A percentile compares a stretch with the other conserved stretches of the same genome.
phyloP scores from a whole-genome alignment of 2,113 vertebrate species.

The Conger conger region DNA sequence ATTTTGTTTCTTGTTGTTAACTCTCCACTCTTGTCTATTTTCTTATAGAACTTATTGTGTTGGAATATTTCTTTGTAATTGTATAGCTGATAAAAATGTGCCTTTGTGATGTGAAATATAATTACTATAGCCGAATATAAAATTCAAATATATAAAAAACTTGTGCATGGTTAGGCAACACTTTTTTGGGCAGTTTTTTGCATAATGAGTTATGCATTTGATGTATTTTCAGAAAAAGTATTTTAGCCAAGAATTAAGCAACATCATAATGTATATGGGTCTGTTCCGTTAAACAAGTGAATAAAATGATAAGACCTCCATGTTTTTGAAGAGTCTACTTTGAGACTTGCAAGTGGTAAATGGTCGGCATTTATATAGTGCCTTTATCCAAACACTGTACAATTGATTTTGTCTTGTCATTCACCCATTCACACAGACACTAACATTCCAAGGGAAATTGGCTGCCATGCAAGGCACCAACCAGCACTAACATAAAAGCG shows the following conservation, averaged over 20 bases:
- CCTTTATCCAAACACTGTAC: too few relatives aligned
- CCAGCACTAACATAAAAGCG: too few relatives aligned
- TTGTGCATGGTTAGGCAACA: slow-evolving; percentile 9
- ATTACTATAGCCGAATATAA: background rate
- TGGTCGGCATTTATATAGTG: too few relatives aligned
- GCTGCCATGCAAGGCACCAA: too few relatives aligned
- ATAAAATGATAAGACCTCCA: slow-evolving; percentile 60
- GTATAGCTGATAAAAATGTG: slow-evolving; percentile 15
- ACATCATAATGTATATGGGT: slow-evolving; percentile 19
- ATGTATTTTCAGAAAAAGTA: slow-evolving; percentile 8
- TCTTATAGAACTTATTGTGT: slow-evolving; percentile 2
- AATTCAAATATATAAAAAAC: slow-evolving; percentile 12
- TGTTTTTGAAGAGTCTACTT: background rate
- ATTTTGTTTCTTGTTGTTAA: background rate
- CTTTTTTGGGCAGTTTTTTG: slow-evolving; percentile 3
- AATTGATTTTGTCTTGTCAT: too few relatives aligned
- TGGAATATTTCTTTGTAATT: background rate
- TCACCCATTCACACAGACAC: too few relatives aligned
- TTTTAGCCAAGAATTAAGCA: slow-evolving; percentile 19
- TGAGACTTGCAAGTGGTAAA: too few relatives aligned
- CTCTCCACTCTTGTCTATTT: background rate
- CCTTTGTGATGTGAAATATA: slow-evolving; percentile 27
- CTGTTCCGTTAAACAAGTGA: slow-evolving; percentile 46
- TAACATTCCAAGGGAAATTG: too few relatives aligned
- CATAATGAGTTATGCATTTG: slow-evolving; percentile 7